Base-by-base conservation (phyloP, 2,888 invertebrate species). In the Heliconius sara region DNA sequence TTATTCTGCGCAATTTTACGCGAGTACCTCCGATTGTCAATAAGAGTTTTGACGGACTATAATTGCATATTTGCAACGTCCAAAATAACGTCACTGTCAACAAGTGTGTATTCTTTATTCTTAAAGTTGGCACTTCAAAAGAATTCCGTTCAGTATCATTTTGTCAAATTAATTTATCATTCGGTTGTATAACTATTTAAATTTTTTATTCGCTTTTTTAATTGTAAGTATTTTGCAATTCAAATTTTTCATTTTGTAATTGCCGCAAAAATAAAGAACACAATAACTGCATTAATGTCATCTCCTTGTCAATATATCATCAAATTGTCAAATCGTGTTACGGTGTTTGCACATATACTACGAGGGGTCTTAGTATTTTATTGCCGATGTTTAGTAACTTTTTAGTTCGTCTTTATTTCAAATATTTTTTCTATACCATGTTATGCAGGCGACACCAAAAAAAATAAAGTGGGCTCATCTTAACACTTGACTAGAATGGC, bases 401-500 rank as follows among this genome's bases (percentile, higher is more conserved):
- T 87, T 85, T 83, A 80, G 80, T 81, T 86, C 81, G 82, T 86
- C 83, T 84, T 85, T 83, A 86, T 85, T 85, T 85, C 84, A 87
- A 87, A 83, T 86, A 85, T 85, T 86, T 86, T 85, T 88, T 90
- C 86, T 87, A 89, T 92, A 91, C 91, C 88, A 93, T 95, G 95
- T 86, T 88, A 88, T 86, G 86, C 85, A 87, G 86, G 84, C 88
- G 89, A 83, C 85, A 87, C 83, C 89, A 88, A 83, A 90, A 89
- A 27, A 85, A 90, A 86, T 87, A 89, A 88, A 87, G 88, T 90
- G 86, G 89, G 87, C 88, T 90, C 88, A 88, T 90, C 92, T 85
- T 93, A 94, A 92, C 91, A 87, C 85, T 88, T 87, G 89, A 86
- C 88, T 89, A 95, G 91, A 90, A 96, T 96, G 96, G 95, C 96